Conservation (phyloP, 1,140 invertebrate genomes). For the Gryon sp. region DNA sequence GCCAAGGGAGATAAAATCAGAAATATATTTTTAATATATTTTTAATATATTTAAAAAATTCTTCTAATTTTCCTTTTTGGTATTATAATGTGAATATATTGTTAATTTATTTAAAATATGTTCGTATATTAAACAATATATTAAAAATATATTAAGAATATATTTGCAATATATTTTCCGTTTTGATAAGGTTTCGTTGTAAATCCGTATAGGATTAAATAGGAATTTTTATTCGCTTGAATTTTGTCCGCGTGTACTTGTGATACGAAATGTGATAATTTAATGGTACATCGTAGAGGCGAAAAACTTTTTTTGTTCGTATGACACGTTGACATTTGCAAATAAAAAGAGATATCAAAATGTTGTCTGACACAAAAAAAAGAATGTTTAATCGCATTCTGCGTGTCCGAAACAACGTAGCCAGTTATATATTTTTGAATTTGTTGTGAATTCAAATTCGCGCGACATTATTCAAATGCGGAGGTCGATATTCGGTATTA, state of each 20-base stretch:
- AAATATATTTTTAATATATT: too few species aligned
- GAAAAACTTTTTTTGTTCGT: slow-evolving; percentile 19
- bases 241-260: background rate
- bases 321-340: slow-evolving; percentile 5
- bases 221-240: slow-evolving; percentile 1
- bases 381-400: slow-evolving; percentile 31
- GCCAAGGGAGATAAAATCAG: too few species aligned
- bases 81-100: too few species aligned
- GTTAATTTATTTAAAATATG: too few species aligned
- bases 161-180: too few species aligned
- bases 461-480: slow-evolving; percentile 34
- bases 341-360: background rate
- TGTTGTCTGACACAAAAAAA: slow-evolving; percentile 23
- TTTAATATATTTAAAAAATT: too few species aligned
- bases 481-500: slow-evolving; percentile 27
- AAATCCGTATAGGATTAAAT: too few species aligned
- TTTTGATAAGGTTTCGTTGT: too few species aligned
- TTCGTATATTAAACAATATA: too few species aligned
- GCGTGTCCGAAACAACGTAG: slow-evolving; percentile 13
- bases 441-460: slow-evolving; percentile 25
- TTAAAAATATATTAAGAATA: too few species aligned
- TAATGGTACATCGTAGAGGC: slow-evolving; percentile 2
- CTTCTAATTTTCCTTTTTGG: too few species aligned
- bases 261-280: slow-evolving; percentile 12
- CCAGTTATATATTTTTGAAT: slow-evolving; percentile 9